Percentiles rank a stretch among this genome's conserved stretches.
Conservation (phyloP, 2,888 invertebrate species). For the Drosophila kokeensis region DNA sequence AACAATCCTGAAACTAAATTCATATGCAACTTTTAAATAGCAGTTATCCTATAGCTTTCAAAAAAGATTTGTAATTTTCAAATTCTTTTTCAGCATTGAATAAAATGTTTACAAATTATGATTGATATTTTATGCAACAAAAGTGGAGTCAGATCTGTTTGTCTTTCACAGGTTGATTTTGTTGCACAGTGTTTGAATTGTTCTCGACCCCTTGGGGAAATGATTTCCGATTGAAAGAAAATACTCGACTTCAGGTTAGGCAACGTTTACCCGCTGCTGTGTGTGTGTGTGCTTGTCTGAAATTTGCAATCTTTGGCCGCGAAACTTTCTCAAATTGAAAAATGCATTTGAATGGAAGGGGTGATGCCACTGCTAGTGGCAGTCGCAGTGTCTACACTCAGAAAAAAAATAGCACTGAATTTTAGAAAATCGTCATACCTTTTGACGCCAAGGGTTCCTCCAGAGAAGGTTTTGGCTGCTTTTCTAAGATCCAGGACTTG, state of each 20-base stretch:
- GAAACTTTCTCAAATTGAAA: slow-evolving; percentile 74
- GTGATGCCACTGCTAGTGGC: slow-evolving; percentile 10
- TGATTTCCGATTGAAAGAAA: slow-evolving; percentile 45
- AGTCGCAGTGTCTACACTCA: neutral
- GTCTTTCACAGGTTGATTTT: neutral
- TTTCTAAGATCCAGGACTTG: neutral
- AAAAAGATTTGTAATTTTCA: neutral
- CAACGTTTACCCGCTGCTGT: slow-evolving; percentile 23
- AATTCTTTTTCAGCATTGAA: neutral
- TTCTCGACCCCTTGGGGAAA: slow-evolving; percentile 44
- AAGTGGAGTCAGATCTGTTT: neutral
- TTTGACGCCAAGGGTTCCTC: neutral
- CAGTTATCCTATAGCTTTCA: neutral
- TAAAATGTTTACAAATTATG: neutral
- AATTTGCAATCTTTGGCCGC: slow-evolving; percentile 63
- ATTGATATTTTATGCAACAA: neutral
- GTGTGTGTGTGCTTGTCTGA: slow-evolving; percentile 50
- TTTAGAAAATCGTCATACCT: neutral
- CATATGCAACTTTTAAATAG: neutral
- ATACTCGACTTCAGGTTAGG: slow-evolving; percentile 25
- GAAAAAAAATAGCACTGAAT: neutral
- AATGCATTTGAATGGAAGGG: slow-evolving; percentile 53
- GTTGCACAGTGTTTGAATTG: slow-evolving; percentile 17
- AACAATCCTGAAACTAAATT: neutral
- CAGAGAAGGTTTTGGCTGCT: neutral